Base-by-base conservation (phyloP, 2,888 invertebrate species). In the Melieria picta region DNA sequence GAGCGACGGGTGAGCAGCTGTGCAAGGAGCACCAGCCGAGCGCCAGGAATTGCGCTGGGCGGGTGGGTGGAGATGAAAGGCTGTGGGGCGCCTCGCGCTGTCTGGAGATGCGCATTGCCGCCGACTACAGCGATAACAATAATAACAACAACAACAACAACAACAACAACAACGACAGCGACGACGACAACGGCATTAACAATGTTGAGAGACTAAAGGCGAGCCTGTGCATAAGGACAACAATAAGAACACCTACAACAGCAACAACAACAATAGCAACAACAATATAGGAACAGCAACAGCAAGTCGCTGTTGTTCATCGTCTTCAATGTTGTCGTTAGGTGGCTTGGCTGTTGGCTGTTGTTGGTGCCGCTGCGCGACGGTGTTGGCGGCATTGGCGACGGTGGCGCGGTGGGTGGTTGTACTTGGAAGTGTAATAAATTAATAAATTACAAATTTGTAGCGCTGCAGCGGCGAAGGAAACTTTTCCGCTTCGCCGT, bases 361-460 rank as follows among this genome's bases (percentile, higher is more conserved):
- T 45, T 58, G 68, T n/a, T n/a, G 13, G 13, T 52, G 52, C 11
- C 13, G 52, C 11, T 7, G 13, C 11, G 43, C 55, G 45, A 56
- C 50, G 55, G n/a, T 11, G 11, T 58, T 52, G 3, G 45, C 55
- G 52, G 63, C 62, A 16, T 64, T 48, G 58, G 58, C 42, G 67
- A 68, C 65, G 63, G 48, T 46, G 64, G 58, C 58, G 62, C 30
- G 30, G 30, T 30, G 30, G 30, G 30, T 30, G 30, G 30, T 30
- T 30, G 62, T 63, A 69, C 62, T 65, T 63, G 56, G 74, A 67
- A 76, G 75, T 77, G 80, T 82, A 82, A 84, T 84, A 84, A 84
- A 84, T 84, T 84, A 84, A 84, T 84, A 84, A 84, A 84, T 84
- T 83, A 84, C 84, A 84, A 83, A 76, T 82, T 83, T 83, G 76